These are phyloP conservation scores for Daphoenositta chrysoptera DNA, from an alignment of 2,113 vertebrate genomes.

Conservation along the genomic window DNA sequence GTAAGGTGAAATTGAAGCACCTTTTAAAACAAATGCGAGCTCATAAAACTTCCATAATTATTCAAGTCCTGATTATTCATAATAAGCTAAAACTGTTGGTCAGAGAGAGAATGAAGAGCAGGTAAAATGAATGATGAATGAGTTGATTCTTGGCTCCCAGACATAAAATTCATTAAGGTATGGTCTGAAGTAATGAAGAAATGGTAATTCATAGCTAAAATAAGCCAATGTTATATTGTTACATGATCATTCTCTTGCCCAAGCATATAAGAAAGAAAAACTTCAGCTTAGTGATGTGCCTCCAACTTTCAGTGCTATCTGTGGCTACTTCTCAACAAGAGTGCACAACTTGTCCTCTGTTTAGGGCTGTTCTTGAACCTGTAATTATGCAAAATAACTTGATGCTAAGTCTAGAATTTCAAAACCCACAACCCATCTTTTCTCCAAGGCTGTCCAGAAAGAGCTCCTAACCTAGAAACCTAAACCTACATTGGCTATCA, in stretches of 20 bases:
- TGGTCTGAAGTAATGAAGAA: not conserved
- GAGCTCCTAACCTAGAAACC: conserved; percentile 4
- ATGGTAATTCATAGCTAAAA: not conserved
- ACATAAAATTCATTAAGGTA: not conserved
- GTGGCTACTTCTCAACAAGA: not conserved
- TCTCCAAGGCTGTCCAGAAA: not conserved
- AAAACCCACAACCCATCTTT: not conserved
- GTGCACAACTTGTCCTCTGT: not conserved
- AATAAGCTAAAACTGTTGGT: not conserved
- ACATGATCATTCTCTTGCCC: not conserved
- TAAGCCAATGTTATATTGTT: not conserved
- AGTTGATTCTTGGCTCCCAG: not conserved
- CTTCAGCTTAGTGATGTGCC: not conserved
- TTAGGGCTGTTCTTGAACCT: not conserved
- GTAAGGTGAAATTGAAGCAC: not conserved
- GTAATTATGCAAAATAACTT: not conserved
- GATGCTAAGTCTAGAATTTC: not conserved
- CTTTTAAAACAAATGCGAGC: not conserved
- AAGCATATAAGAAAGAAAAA: not conserved
- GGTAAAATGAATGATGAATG: not conserved
- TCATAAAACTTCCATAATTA: not conserved
- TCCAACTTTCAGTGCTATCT: not conserved
- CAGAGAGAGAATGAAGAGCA: not conserved
- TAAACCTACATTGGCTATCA: not conserved
- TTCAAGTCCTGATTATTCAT: not conserved